Conservation (phyloP, 2,888 invertebrate species). For the Eupithecia pulchellata region DNA sequence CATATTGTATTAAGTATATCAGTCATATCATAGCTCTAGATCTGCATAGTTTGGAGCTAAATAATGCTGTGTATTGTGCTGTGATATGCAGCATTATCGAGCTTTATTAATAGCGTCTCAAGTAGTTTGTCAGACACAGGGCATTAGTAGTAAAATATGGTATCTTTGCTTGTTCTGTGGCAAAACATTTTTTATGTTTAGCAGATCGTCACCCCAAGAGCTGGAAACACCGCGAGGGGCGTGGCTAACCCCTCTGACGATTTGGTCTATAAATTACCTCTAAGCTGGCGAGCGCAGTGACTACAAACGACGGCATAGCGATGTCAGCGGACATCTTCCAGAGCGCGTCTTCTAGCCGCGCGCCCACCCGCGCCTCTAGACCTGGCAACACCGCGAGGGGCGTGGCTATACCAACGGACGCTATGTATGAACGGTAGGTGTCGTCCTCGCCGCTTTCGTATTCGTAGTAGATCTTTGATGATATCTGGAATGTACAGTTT, state of each 20-base stretch:
- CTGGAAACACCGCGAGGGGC: constrained; percentile 71
- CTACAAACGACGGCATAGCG: constrained; percentile 77
- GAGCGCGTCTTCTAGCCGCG: constrained; percentile 71
- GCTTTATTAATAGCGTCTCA: too few relatives aligned
- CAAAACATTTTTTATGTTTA: constrained; percentile 58
- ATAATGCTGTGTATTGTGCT: too few relatives aligned
- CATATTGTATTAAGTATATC: too few relatives aligned
- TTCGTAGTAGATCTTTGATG: constrained; percentile 72
- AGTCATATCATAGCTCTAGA: too few relatives aligned
- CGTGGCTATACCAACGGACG: constrained; percentile 70
- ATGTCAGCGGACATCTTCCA: constrained; percentile 78
- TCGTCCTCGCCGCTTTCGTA: constrained; percentile 76
- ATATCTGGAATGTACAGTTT: constrained; percentile 60
- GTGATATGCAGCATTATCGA: too few relatives aligned
- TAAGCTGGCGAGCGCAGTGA: constrained; percentile 72
- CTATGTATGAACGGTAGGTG: constrained; percentile 72
- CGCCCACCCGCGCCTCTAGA: constrained; percentile 66
- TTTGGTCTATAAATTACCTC: constrained; percentile 71
- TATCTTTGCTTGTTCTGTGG: too few relatives aligned
- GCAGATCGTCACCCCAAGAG: constrained; percentile 64
- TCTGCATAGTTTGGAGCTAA: too few relatives aligned
- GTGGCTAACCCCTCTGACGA: constrained; percentile 73
- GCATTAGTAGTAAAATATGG: too few relatives aligned
- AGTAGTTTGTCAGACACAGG: too few relatives aligned
- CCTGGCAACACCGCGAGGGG: constrained; percentile 73